Base-by-base conservation (phyloP, 2,888 invertebrate genomes). In the Heliconius aoede region DNA sequence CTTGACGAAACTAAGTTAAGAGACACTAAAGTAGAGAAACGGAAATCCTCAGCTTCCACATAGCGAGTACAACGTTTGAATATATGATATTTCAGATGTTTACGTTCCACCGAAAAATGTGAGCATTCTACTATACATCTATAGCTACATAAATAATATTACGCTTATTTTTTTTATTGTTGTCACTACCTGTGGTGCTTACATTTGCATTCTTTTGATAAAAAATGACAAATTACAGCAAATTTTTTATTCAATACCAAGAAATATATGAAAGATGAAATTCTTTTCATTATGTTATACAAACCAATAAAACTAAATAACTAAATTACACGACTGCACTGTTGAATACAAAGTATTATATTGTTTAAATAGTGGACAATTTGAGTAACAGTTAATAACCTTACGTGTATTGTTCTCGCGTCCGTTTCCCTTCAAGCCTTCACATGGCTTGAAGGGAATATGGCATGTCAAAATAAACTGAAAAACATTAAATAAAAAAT, bases 31-130 rank as follows among this genome's bases (percentile, higher is more conserved):
- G 84, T 88, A 73, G 94, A 94, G 77, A 94, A 94, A 81, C 85
- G 94, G 78, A 94, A 94, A 85, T 94, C 94, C 73, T 93, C 94
- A 73, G 94, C 94, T 81, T 94, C 94, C 69, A 94, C 94, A 87
- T 94, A 93, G 88, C 85, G 40, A 83, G 46, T 83, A 74, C 46
- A 80, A 73, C n/a, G 51, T 40, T 65, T 65, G 40, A 65, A 65
- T 36, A 36, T 7, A 24, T 61, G 30, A 15, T 64, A 32, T 26
- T 60, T 60, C 13, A 5, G 60, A 5, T 26, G 4, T 13, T 60
- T 15, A 60, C 60, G 60, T 60, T 60, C 4, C 1, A 24, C 26
- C 13, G 21, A 9, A 24, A 24, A 60, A 60, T 26, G 24, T 13
- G 15, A 15, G 26, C 13, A 13, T 60, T 60, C 24, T 60, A 26